These are phyloP conservation scores for Habroteleia sp. DNA, from an alignment of 2,888 invertebrate genomes.

Conservation along the genomic window DNA sequence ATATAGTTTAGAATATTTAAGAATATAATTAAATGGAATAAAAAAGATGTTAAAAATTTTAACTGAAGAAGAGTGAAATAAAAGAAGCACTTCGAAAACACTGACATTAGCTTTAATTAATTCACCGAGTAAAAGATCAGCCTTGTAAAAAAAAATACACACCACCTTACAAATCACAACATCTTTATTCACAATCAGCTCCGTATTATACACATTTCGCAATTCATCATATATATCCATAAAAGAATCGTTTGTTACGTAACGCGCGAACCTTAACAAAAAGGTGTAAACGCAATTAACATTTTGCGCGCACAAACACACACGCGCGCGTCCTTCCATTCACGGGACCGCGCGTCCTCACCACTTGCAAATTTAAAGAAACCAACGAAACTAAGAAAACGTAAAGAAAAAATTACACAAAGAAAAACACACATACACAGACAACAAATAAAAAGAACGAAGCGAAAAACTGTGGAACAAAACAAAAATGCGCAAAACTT, in stretches of 20 bases:
- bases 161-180: conserved; percentile 34
- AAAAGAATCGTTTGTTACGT: conserved; percentile 37
- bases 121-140: conserved; percentile 14
- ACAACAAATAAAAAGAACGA: background rate
- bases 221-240: conserved; percentile 30
- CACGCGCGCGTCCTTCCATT: conserved; percentile 4
- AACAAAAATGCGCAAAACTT: conserved; percentile 1
- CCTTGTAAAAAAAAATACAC: conserved; percentile 18
- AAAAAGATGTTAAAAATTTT: too few species aligned
- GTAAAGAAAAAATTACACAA: background rate
- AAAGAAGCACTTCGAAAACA: conserved; percentile 1
- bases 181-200: conserved; percentile 35
- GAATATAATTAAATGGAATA: too few species aligned
- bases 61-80: conserved; percentile 2
- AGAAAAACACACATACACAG: background rate
- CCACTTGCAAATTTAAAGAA: conserved; percentile 8
- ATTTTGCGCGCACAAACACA: conserved; percentile 34
- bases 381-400: background rate
- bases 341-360: conserved; percentile 1
- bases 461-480: background rate
- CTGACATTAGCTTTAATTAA: conserved; percentile 24
- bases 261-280: conserved; percentile 48
- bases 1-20: too few species aligned
- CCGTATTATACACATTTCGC: conserved; percentile 29
- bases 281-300: conserved; percentile 59